Percentiles rank a stretch among this genome's conserved stretches.
These are phyloP conservation scores for Lithobius niger DNA, from an alignment of 1,140 invertebrate species.

Conservation along the genomic window DNA sequence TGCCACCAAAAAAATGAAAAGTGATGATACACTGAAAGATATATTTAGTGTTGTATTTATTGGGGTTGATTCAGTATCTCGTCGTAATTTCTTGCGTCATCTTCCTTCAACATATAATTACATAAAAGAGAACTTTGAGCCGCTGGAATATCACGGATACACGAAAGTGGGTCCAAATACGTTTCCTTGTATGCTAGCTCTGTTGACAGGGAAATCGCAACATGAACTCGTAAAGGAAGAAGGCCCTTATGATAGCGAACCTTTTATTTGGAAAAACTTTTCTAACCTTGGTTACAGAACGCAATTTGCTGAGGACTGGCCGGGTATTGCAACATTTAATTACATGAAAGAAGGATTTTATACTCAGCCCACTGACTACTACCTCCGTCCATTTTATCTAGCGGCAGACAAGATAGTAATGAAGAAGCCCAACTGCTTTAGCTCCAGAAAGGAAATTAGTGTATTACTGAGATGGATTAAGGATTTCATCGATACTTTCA, in stretches of 20 bases:
- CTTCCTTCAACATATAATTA: background rate
- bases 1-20: background rate
- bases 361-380: conserved; percentile 65
- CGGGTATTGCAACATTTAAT: conserved; percentile 62
- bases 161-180: conserved; percentile 74
- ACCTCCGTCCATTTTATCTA: conserved; percentile 51
- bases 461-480: background rate
- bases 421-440: background rate
- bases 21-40: background rate
- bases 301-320: conserved; percentile 61
- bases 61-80: background rate
- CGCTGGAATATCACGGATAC: conserved; percentile 40
- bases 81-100: background rate
- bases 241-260: background rate
- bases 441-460: background rate
- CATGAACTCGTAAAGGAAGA: background rate
- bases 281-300: conserved; percentile 54
- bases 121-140: background rate
- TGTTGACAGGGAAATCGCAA: conserved; percentile 42
- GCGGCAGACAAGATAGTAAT: conserved; percentile 12
- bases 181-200: conserved; percentile 60
- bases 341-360: conserved; percentile 63
- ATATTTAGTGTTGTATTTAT: background rate
- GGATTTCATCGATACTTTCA: background rate
- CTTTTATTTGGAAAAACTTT: conserved; percentile 29